Conservation (phyloP, 2,888 invertebrate genomes). For the Stratiomys singularior region DNA sequence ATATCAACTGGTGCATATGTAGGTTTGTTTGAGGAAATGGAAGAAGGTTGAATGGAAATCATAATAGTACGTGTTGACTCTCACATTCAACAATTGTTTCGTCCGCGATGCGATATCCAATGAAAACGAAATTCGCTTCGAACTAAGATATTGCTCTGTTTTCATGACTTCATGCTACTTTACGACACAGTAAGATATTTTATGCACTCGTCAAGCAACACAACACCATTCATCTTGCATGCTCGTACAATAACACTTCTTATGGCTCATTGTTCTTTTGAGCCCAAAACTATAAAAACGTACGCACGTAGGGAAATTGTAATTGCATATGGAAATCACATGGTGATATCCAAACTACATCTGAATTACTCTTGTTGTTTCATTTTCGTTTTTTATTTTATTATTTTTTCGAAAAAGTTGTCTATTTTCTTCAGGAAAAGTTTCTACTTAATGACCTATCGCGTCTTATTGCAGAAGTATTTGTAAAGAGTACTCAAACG, state of each 20-base stretch:
- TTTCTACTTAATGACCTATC: slow-evolving; percentile 8
- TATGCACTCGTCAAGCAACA: neutral
- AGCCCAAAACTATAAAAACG: slow-evolving; percentile 12
- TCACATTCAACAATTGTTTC: neutral
- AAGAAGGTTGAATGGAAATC: neutral
- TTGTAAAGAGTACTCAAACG: too few relatives aligned
- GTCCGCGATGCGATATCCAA: neutral
- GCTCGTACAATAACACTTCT: slow-evolving; percentile 7
- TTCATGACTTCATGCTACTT: neutral
- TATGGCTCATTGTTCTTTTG: slow-evolving; percentile 21
- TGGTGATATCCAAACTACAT: neutral
- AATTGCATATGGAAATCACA: slow-evolving; percentile 6
- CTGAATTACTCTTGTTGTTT: neutral
- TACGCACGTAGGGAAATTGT: slow-evolving; percentile 26
- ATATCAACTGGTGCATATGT: neutral
- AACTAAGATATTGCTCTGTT: neutral
- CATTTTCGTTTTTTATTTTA: neutral
- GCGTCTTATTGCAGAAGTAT: slow-evolving; percentile 1
- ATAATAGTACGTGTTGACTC: neutral
- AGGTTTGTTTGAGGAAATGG: neutral
- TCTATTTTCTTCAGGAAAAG: neutral
- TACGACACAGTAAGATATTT: neutral
- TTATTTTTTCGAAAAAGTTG: neutral
- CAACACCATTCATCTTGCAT: neutral
- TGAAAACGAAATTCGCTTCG: neutral